phyloP scores from a whole-genome alignment of 2,113 vertebrate species.

The Mungos mungo region DNA sequence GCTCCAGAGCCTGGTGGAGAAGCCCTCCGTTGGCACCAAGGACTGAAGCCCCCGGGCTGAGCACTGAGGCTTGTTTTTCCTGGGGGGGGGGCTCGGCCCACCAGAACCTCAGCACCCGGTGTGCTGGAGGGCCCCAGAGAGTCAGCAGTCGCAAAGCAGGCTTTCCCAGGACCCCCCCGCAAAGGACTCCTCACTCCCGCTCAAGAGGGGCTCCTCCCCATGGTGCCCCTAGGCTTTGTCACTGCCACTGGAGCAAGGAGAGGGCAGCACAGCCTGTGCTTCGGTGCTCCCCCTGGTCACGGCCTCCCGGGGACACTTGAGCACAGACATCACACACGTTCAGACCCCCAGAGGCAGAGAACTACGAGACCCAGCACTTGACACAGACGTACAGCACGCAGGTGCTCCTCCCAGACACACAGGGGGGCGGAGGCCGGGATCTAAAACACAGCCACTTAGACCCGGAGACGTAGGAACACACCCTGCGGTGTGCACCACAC shows the following conservation, averaged over 20 bases:
- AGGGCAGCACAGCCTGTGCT: background rate
- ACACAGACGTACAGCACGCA: background rate
- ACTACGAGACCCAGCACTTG: background rate
- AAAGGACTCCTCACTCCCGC: background rate
- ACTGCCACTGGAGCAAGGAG: background rate
- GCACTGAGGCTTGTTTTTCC: background rate
- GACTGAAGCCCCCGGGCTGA: background rate
- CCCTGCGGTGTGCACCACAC: background rate
- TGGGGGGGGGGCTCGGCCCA: background rate
- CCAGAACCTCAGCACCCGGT: background rate
- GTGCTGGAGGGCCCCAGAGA: background rate
- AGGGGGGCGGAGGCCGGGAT: background rate
- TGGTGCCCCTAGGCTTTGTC: background rate
- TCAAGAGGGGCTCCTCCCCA: background rate
- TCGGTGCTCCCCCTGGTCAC: background rate
- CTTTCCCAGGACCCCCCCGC: background rate
- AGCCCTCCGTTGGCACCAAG: background rate
- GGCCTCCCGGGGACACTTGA: background rate
- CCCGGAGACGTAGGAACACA: background rate
- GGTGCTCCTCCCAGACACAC: background rate
- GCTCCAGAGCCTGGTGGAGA: background rate
- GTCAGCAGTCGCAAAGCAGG: background rate
- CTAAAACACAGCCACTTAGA: background rate
- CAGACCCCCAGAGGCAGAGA: background rate
- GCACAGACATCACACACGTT: background rate